Base-by-base conservation (phyloP, 2,113 vertebrate genomes). In the Miniopterus natalensis region DNA sequence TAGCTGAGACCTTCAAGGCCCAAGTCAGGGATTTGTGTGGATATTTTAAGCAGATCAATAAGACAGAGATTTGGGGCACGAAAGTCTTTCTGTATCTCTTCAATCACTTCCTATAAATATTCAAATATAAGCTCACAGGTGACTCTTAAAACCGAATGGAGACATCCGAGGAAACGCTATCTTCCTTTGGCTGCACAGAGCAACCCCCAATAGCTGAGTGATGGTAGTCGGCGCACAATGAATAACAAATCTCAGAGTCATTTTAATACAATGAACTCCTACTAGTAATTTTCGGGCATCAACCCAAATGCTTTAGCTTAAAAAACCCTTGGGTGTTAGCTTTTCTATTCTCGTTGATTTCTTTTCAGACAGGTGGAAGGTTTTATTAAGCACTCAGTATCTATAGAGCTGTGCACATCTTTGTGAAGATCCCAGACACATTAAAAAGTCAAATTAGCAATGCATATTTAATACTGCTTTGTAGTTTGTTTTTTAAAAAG, bases 401-500 rank as follows among this genome's bases (percentile, higher is more conserved):
- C 96, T 90, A 66, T 17, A 95, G 97, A 98, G 85, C 25, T 91
- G 59, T 25, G 45, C 78, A 27, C 29, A 57, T 96, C 93, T 97
- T 91, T 94, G 90, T 86, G 89, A 98, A 97, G 95, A 96, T 88
- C 70, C 51, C 63, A 40, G 88, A 87, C 97, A 98, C 97, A 98
- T 96, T 96, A 97, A 97, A 96, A 98, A 98, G 96, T 96, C 97
- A 98, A 96, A 98, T 97, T 94, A 96, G 94, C 88, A 95, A 87
- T 84, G 92, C 95, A 94, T 98, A 97, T 97, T 97, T 96, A 97
- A 98, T 84, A 68, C 66, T 93, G 49, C 31, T 96, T 98, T 98
- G 94, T 97, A 93, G 88, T 94, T 96, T 96, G 92, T 96, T 92
- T 96, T 92, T 92, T 83, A 23, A 96, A 96, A 97, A 96, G 96